Evolutionary conservation across 2,113 vertebrate genomes (phyloP).

Genomic region (Poeciliopsis turrubarensis): DNA sequence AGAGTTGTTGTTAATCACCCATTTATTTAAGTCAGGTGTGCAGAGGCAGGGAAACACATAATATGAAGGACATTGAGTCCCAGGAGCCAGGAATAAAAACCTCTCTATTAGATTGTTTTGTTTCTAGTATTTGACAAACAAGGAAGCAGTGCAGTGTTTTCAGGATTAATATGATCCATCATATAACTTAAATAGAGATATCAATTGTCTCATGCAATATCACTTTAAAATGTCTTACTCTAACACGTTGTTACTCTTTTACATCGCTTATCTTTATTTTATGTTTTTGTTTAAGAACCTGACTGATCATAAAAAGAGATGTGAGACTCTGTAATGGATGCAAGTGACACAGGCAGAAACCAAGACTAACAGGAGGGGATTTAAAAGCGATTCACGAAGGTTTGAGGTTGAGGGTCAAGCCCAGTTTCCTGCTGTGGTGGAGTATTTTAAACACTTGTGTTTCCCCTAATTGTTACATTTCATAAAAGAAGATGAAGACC

Average conservation of each 20-base stretch:
- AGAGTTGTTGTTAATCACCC: too few species aligned
- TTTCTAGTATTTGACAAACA: not conserved
- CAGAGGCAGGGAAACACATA: too few species aligned
- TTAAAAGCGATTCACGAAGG: not conserved
- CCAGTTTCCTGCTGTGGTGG: conserved; percentile 10
- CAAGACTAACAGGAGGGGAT: too few species aligned
- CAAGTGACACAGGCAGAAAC: too few species aligned
- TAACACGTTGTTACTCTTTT: not conserved
- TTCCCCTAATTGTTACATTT: conserved; percentile 68
- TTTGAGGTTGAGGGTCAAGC: conserved; percentile 16
- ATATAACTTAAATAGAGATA: not conserved
- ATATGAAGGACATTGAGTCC: too few species aligned
- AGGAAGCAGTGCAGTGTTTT: not conserved
- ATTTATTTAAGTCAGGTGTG: not conserved
- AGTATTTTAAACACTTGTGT: conserved; percentile 2
- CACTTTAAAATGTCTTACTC: not conserved
- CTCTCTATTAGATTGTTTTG: not conserved
- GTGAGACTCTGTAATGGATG: too few species aligned
- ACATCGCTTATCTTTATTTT: not conserved
- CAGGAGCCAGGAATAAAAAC: too few species aligned
- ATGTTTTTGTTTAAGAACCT: not conserved
- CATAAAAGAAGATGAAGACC: conserved; percentile 66
- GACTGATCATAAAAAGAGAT: too few species aligned
- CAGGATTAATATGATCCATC: not conserved
- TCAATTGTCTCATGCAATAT: not conserved